Evolutionary conservation across 2,113 vertebrate genomes (phyloP), one percentile per base, ranked within the genome.

Genomic region (Cryptomyrus ogoouensis): DNA sequence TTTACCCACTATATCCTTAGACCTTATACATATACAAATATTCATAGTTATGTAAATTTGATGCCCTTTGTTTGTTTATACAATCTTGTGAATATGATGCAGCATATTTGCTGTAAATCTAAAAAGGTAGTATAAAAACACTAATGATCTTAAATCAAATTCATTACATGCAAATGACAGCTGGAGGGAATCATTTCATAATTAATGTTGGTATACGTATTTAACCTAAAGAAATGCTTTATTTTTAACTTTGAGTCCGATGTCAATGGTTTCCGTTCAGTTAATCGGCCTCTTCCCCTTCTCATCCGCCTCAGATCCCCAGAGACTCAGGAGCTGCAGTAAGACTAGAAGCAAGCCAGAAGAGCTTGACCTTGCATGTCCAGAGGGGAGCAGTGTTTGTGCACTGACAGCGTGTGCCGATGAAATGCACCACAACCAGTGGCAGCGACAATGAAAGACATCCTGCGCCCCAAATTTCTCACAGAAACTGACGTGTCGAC

Each of bases 71-170:
- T 83, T 39, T 77, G 10, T 80, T 83, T 83, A 83, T 83, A 83
- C 17, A 83, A 70, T 3, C 39, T 10, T 83, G 35, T 83, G 39
- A 44, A 19, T 83, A 44, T 83, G 39, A 83, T 83, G 77, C 42
- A 83, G 8, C 35, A 42, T 39, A 44, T 83, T 44, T 80, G n/a
- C 31, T 80, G 31, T 80, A 83, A 83, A 44, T 83, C 21, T 47
- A 84, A 10, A 47, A 84, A 24, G 35, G 31, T 44, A 9, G 13
- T 84, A 84, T 46, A 84, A 47, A 46, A 47, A 47, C 42, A 46
- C 10, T n/a, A 47, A n/a, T 47, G 19, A 44, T 47, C 77, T 83
- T 84, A 70, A 89, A 89, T 80, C 46, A 80, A 89, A 89, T 70
- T 31, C 88, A 89, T 42, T 19, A 35, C 62, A 66, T 31, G 9